Evolutionary conservation across 2,797 vertebrate species (phyloP), one percentile per base, ranked within the genome.

Genomic region (Macroramphosus scolopax): DNA sequence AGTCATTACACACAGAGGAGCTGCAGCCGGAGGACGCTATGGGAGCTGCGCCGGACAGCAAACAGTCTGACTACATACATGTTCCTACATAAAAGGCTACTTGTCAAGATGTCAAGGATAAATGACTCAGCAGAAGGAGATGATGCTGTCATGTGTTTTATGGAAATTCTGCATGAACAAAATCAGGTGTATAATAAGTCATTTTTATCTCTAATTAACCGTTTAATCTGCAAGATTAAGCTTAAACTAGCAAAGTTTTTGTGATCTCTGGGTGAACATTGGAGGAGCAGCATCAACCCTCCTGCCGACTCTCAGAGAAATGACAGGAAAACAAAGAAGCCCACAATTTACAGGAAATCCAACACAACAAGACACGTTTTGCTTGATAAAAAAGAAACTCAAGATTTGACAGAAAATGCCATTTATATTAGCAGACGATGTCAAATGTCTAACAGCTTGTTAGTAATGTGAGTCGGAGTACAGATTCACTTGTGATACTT

Each of bases 1-100:
- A 78, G 49, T 75, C 41, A 56, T 68, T 77, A 80, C 57, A 70
- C 35, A 51, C 8, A 17, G 44, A 48, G 45, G 61, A 62, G 68
- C 41, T 6, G 72, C 14, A 38, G 58, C 24, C 46, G n/a, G n/a
- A n/a, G n/a, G n/a, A 61, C 51, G 62, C 52, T 35, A 51, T 64
- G 63, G 50, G 5, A 59, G 25, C 63, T 61, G 49, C 64, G 63
- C 31, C 47, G 39, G 25, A 4, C 17, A 12, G 25, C 2, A 29
- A 34, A 18, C 46, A 35, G 46, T 60, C 48, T 44, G 41, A 37
- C 38, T 13, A 38, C 42, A 55, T 33, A 47, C 37, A 31, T 50
- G 50, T 50, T 60, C 47, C 18, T 10, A 49, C 35, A 68, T 65
- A 73, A 62, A 57, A 42, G 33, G 12, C 33, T 17, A 3, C 53